phyloP scores from a whole-genome alignment of 2,888 invertebrate species.

The Drosophila vallismaia region DNA sequence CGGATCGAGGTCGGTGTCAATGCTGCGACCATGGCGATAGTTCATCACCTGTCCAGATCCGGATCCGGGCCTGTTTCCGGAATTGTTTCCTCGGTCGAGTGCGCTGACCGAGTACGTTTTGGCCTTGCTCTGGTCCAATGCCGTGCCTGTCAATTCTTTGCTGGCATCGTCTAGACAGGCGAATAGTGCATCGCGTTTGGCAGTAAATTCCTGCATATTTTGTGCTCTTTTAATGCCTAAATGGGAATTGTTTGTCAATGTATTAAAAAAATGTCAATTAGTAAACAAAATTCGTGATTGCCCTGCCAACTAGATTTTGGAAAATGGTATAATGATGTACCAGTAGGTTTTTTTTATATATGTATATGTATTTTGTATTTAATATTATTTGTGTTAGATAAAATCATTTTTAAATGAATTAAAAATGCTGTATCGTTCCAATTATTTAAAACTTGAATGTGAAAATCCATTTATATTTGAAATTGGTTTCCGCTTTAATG shows the following conservation, averaged over 20 bases:
- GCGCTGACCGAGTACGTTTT: slow-evolving; percentile 76
- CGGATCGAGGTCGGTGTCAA: slow-evolving; percentile 35
- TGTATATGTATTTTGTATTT: no score
- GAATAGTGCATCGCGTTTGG: slow-evolving; percentile 89
- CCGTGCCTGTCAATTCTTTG: slow-evolving; percentile 84
- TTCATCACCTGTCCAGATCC: slow-evolving; percentile 59
- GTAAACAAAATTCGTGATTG: slow-evolving; percentile 7
- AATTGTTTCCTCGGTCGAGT: slow-evolving; percentile 82
- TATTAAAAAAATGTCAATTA: background rate
- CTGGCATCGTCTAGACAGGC: slow-evolving; percentile 88
- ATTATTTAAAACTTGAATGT: no score
- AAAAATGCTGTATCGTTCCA: no score
- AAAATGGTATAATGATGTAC: no score
- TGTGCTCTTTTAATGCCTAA: background rate
- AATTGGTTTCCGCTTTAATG: background rate
- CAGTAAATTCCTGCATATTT: slow-evolving; percentile 84
- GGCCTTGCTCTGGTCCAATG: slow-evolving; percentile 77
- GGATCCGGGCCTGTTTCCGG: slow-evolving; percentile 40
- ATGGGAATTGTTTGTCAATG: slow-evolving; percentile 2
- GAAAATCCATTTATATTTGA: background rate
- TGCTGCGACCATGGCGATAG: slow-evolving; percentile 56
- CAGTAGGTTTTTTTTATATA: no score
- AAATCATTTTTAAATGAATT: no score
- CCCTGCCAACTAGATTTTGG: slow-evolving; percentile 38
- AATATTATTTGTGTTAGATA: no score